These are phyloP conservation scores for Stenodera caucasica DNA, from an alignment of 2,888 invertebrate species.

Conservation along the genomic window DNA sequence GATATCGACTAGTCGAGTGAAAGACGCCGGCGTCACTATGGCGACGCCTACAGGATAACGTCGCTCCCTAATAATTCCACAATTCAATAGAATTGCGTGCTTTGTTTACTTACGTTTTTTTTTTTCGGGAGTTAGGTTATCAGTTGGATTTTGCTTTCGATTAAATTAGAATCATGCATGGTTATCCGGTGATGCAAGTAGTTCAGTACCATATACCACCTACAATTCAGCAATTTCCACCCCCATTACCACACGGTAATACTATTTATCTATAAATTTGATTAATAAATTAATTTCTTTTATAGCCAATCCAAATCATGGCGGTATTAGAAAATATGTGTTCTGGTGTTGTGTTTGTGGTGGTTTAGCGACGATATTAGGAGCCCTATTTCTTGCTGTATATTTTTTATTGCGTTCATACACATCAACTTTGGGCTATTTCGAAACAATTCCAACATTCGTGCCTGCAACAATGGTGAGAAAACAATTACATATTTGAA, in stretches of 20 bases:
- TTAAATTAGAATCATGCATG: conserved; percentile 58
- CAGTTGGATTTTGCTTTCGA: neutral
- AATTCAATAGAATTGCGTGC: neutral
- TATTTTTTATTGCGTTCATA: conserved; percentile 78
- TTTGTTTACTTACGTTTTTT: conserved; percentile 2
- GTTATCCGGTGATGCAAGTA: conserved; percentile 69
- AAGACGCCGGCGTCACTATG: conserved; percentile 50
- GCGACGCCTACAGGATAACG: conserved; percentile 43
- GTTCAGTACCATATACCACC: conserved; percentile 66
- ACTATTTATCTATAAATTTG: neutral
- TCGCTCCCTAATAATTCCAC: conserved; percentile 21
- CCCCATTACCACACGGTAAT: conserved; percentile 46
- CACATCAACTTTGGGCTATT: conserved; percentile 74
- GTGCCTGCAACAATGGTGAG: conserved; percentile 86
- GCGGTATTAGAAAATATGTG: conserved; percentile 73
- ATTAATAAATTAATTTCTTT: conserved; percentile 33
- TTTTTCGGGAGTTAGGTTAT: neutral
- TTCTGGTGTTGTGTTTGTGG: conserved; percentile 84
- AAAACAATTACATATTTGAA: neutral
- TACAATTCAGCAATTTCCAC: conserved; percentile 50
- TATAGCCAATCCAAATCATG: conserved; percentile 56
- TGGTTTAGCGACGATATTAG: conserved; percentile 73
- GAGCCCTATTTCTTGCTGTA: conserved; percentile 75
- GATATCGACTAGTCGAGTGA: conserved; percentile 56
- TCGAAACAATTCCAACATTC: conserved; percentile 94